A percentile compares a stretch with the other conserved stretches of the same genome.
These are phyloP conservation scores for Gobiocypris rarus DNA, from an alignment of 2,113 vertebrate species.

Conservation along the genomic window DNA sequence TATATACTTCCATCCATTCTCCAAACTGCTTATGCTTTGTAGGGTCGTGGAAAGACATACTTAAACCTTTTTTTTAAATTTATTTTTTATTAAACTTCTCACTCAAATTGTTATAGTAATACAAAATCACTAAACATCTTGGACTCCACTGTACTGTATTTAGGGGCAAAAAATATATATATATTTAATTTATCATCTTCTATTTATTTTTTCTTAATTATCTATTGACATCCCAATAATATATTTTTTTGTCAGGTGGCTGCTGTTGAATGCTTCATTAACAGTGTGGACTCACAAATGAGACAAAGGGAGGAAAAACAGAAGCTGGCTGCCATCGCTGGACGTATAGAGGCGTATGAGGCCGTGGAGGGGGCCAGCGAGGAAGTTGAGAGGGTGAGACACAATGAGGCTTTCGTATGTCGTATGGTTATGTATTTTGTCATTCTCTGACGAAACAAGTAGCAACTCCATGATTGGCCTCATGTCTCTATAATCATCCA, in stretches of 20 bases:
- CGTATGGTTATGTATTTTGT: neutral
- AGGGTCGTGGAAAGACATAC: neutral
- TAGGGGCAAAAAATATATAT: neutral
- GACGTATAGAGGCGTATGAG: conserved; percentile 90
- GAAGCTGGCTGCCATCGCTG: conserved; percentile 84
- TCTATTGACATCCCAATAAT: neutral
- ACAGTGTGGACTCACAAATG: conserved; percentile 89
- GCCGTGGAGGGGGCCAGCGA: conserved; percentile 91
- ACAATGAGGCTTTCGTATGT: too few relatives aligned
- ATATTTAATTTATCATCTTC: neutral
- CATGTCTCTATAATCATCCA: neutral
- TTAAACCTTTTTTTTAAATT: neutral
- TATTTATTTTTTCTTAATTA: neutral
- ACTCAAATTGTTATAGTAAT: neutral
- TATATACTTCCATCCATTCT: neutral
- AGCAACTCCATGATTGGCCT: neutral
- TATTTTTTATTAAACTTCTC: neutral
- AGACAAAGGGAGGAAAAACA: conserved; percentile 89
- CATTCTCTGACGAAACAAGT: neutral
- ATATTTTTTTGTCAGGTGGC: conserved; percentile 72
- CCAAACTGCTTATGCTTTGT: neutral
- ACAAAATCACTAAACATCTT: neutral
- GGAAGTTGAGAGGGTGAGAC: conserved; percentile 90
- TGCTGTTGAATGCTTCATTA: conserved; percentile 89
- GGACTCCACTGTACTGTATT: neutral